Conservation (phyloP, 2,113 vertebrate genomes). For the Corydoras sp. region DNA sequence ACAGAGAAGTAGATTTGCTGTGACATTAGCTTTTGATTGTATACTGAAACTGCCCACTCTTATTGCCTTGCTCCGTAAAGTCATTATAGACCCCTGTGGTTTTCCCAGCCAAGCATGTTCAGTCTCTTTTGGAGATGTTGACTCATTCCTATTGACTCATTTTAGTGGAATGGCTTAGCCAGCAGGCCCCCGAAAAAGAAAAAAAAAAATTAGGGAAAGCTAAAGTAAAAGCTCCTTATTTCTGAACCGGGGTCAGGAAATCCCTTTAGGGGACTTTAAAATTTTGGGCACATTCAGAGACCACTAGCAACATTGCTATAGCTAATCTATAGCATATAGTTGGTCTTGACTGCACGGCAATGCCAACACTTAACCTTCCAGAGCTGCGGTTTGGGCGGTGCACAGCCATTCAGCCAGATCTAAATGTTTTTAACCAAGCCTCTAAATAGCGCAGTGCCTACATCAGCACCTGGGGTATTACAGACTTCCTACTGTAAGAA, state of each 20-base stretch:
- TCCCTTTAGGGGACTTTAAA: constrained; percentile 48
- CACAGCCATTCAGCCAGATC: constrained; percentile 46
- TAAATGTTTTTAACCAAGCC: constrained; percentile 50
- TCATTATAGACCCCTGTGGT: constrained; percentile 54
- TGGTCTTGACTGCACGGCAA: constrained; percentile 51
- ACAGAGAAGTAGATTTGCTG: constrained; percentile 4
- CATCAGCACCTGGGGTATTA: constrained; percentile 50
- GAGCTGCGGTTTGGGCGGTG: constrained; percentile 51
- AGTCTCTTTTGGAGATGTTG: constrained; percentile 55
- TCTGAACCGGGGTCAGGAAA: constrained; percentile 54
- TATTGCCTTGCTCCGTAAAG: constrained; percentile 46
- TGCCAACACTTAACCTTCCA: constrained; percentile 49
- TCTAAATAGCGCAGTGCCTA: constrained; percentile 45
- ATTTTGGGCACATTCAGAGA: constrained; percentile 46
- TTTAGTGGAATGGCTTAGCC: constrained; percentile 53
- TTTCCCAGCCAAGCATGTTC: constrained; percentile 54
- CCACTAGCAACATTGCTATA: constrained; percentile 50
- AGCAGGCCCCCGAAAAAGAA: constrained; percentile 51
- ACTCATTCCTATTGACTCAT: constrained; percentile 56
- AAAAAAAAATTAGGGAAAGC: constrained; percentile 58
- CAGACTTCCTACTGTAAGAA: constrained; percentile 10
- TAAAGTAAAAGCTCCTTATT: constrained; percentile 45
- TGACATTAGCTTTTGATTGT: constrained; percentile 14
- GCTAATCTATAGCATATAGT: constrained; percentile 55
- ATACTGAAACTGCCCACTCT: constrained; percentile 34